Percentiles rank a stretch among this genome's conserved stretches.
Evolutionary conservation across 1,140 invertebrate species (phyloP).

Genomic region (Drosophila virilis): DNA sequence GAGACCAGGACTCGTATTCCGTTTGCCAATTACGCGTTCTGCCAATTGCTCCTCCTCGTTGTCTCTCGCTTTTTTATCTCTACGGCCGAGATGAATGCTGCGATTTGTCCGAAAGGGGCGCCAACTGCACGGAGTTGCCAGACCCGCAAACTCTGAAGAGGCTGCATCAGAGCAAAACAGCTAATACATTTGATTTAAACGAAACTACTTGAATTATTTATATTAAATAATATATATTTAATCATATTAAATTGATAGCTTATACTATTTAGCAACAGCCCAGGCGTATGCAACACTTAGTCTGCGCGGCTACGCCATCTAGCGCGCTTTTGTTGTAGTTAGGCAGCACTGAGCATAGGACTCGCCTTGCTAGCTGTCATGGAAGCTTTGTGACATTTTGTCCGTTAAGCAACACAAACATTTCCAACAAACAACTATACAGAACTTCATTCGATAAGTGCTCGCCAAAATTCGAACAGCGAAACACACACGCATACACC

Average conservation of each 20-base stretch:
- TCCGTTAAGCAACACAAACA: conserved; percentile 4
- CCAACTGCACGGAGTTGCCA: conserved; percentile 13
- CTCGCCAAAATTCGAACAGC: background rate
- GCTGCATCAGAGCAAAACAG: background rate
- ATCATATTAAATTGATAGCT: too few relatives aligned
- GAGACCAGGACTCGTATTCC: conserved; percentile 23
- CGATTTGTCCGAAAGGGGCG: background rate
- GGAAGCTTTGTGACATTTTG: background rate
- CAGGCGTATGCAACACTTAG: conserved; percentile 1
- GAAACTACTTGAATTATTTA: too few relatives aligned
- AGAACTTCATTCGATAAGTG: background rate
- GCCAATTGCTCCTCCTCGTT: conserved; percentile 5
- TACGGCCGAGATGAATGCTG: background rate
- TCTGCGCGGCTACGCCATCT: background rate
- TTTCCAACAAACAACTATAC: conserved; percentile 1
- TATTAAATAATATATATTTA: too few relatives aligned
- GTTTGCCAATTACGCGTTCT: conserved; percentile 28
- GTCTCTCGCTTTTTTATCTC: conserved; percentile 1
- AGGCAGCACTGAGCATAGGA: background rate
- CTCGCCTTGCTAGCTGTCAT: background rate
- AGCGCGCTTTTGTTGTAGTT: conserved; percentile 1
- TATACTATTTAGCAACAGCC: background rate
- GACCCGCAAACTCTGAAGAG: background rate
- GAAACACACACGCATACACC: background rate
- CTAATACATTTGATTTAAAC: too few relatives aligned